A percentile compares a stretch with the other conserved stretches of the same genome.
These are phyloP conservation scores for Arctocebus calabarensis DNA, from an alignment of 2,797 vertebrate species.

Conservation along the genomic window DNA sequence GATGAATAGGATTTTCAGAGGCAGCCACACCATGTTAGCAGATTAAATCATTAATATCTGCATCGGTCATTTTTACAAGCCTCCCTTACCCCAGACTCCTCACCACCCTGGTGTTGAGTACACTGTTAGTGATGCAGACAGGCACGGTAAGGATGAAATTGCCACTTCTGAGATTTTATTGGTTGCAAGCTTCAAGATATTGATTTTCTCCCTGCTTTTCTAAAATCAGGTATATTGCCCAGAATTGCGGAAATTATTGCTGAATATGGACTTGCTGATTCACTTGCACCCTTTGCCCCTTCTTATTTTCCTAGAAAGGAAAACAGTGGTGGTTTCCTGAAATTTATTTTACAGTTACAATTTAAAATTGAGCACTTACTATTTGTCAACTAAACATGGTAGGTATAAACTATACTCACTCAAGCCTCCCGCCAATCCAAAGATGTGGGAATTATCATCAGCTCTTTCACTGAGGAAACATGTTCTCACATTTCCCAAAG, in stretches of 20 bases:
- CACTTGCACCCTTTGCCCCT: not conserved
- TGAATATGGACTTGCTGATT: not conserved
- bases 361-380: not conserved
- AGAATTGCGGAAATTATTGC: constrained; percentile 20
- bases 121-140: not conserved
- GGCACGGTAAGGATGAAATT: not conserved
- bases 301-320: not conserved
- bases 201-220: constrained; percentile 50
- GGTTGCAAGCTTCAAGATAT: not conserved
- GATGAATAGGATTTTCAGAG: constrained; percentile 78
- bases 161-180: not conserved
- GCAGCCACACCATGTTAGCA: constrained; percentile 69
- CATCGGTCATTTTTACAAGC: constrained; percentile 77
- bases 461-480: not conserved
- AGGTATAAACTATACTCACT: fast-evolving
- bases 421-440: not conserved
- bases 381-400: not conserved
- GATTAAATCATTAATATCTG: constrained; percentile 83
- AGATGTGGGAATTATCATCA: not conserved
- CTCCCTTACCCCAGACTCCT: not conserved
- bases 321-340: not conserved
- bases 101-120: not conserved
- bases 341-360: not conserved
- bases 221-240: constrained; percentile 44
- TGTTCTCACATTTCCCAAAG: not conserved